Conservation (phyloP, 1,140 invertebrate genomes). For the Tyrophagus putrescentiae region DNA sequence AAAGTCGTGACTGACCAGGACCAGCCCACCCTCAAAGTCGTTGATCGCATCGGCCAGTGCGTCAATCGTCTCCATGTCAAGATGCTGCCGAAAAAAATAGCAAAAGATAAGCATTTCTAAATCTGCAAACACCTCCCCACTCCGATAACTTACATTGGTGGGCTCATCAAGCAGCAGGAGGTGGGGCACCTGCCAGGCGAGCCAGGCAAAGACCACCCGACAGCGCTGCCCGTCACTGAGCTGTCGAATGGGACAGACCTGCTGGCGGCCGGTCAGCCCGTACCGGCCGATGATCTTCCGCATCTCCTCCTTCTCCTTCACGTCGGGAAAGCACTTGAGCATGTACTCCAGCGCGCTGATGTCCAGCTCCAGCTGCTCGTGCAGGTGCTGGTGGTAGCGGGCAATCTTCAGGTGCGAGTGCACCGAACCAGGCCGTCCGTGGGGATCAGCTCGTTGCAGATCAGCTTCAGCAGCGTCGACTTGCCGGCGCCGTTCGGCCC, state of each 20-base stretch:
- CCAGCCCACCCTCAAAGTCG: constrained; percentile 93
- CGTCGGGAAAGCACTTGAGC: constrained; percentile 89
- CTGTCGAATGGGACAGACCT: constrained; percentile 93
- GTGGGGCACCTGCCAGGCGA: constrained; percentile 46
- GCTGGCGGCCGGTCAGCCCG: constrained; percentile 86
- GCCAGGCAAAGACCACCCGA: constrained; percentile 90
- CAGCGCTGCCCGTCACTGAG: constrained; percentile 95
- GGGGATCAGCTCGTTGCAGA: constrained; percentile 85
- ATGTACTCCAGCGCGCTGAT: constrained; percentile 93
- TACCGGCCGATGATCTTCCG: constrained; percentile 96
- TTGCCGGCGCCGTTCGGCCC: constrained; percentile 98
- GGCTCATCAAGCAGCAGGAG: constrained; percentile 40
- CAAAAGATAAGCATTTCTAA: constrained; percentile 85
- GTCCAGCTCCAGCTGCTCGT: constrained; percentile 87
- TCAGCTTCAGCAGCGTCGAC: constrained; percentile 84
- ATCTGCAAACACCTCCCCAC: constrained; percentile 44
- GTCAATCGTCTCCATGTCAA: constrained; percentile 99
- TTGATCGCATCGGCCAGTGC: constrained; percentile 92
- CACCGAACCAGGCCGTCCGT: constrained; percentile 88
- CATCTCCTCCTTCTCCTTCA: constrained; percentile 98
- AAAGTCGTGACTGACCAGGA: constrained; percentile 94
- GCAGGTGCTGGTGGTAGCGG: constrained; percentile 95
- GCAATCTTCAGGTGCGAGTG: constrained; percentile 94
- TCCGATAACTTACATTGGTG: constrained; percentile 45
- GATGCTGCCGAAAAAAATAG: constrained; percentile 91